A percentile compares a stretch with the other conserved stretches of the same genome.
These are phyloP conservation scores for Formicarius rufipectus DNA, from an alignment of 2,113 vertebrate genomes.

Conservation along the genomic window DNA sequence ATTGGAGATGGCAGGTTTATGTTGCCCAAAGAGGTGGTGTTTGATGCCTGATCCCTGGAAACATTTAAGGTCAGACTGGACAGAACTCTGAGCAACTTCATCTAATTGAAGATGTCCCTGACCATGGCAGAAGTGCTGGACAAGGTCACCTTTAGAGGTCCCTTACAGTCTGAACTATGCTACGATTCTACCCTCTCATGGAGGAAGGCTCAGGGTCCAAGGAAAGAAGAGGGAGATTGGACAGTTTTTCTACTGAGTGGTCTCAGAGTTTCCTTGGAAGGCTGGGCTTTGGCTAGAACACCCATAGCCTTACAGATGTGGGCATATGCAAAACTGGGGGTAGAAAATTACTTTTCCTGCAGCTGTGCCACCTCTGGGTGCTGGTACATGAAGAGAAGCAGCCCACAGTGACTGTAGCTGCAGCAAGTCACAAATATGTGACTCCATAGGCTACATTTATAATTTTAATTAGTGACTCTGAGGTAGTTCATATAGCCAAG, in stretches of 20 bases:
- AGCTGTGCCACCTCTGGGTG: background rate
- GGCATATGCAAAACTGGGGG: background rate
- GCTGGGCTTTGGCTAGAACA: background rate
- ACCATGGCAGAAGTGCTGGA: background rate
- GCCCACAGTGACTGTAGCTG: background rate
- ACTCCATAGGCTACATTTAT: background rate
- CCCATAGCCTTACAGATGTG: background rate
- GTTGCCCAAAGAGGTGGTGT: background rate
- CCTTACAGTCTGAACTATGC: background rate
- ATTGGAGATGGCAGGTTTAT: background rate
- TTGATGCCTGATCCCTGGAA: background rate
- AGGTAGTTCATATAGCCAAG: background rate
- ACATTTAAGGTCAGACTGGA: background rate
- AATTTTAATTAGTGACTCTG: too few species aligned
- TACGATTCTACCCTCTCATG: background rate
- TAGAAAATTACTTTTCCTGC: background rate
- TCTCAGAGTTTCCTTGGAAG: background rate
- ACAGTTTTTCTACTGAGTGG: accelerated
- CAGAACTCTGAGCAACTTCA: background rate
- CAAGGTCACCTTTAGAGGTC: background rate
- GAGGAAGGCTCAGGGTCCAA: background rate
- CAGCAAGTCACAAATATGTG: background rate
- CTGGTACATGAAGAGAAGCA: background rate
- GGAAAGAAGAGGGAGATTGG: background rate
- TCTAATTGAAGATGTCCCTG: background rate